Conservation (phyloP, 2,888 invertebrate genomes). For the Drosophila algonquin region DNA sequence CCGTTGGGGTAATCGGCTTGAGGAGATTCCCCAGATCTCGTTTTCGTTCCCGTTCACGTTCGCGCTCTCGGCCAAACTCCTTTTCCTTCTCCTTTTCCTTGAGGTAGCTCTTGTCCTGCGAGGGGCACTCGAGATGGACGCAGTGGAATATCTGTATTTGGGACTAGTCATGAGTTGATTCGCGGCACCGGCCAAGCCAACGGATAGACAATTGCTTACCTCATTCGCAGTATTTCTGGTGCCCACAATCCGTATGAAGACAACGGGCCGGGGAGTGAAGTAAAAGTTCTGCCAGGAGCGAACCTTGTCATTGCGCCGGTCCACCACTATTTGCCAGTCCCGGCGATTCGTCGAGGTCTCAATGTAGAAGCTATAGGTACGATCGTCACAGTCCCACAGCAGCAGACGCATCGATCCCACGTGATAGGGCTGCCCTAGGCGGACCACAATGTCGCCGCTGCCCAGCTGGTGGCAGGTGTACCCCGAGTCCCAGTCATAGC, state of each 20-base stretch:
- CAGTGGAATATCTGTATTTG: slow-evolving; percentile 94
- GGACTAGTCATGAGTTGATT: slow-evolving; percentile 7
- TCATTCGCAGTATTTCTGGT: slow-evolving; percentile 99
- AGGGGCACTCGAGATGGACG: slow-evolving; percentile 98
- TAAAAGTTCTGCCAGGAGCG: slow-evolving; percentile 97
- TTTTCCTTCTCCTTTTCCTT: slow-evolving; percentile 62
- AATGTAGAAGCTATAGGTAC: slow-evolving; percentile 97
- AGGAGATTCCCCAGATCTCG: neutral
- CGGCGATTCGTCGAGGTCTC: slow-evolving; percentile 96
- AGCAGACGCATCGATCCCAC: slow-evolving; percentile 95
- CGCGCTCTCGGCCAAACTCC: slow-evolving; percentile 18
- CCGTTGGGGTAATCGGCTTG: neutral
- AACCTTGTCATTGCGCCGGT: slow-evolving; percentile 93
- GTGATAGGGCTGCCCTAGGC: slow-evolving; percentile 97
- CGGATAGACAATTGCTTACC: slow-evolving; percentile 85
- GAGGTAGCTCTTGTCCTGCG: slow-evolving; percentile 85
- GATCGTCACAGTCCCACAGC: slow-evolving; percentile 98
- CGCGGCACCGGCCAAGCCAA: neutral
- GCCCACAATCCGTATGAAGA: slow-evolving; percentile 97
- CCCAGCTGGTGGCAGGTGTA: slow-evolving; percentile 99
- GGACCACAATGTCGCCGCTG: slow-evolving; percentile 96
- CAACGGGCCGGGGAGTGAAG: slow-evolving; percentile 93
- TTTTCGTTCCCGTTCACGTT: neutral
- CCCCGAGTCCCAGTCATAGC: slow-evolving; percentile 99
- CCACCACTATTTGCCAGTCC: slow-evolving; percentile 96